These are phyloP conservation scores for Lagopus muta DNA, from an alignment of 2,113 vertebrate species.

Conservation along the genomic window DNA sequence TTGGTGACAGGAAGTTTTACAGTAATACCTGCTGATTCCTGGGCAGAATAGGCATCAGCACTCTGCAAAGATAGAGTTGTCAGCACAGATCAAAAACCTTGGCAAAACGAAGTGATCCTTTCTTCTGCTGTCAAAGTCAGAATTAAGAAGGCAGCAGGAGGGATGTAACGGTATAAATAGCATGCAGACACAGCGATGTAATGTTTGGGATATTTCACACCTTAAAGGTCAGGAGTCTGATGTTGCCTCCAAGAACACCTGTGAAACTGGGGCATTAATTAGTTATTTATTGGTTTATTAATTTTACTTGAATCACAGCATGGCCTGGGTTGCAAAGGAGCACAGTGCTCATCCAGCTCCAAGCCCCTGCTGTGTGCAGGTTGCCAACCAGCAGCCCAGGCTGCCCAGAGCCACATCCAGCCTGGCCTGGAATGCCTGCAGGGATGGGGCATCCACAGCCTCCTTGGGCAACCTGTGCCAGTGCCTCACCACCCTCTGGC, in stretches of 20 bases:
- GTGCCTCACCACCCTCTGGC: no score
- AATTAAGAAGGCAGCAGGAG: background rate
- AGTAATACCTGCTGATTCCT: conserved; percentile 35
- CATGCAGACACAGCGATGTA: background rate
- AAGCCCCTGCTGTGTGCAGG: no score
- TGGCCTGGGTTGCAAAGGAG: no score
- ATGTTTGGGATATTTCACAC: background rate
- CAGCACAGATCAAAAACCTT: conserved; percentile 28
- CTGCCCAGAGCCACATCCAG: no score
- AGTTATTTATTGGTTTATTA: no score
- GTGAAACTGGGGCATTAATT: background rate
- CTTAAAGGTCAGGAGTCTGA: background rate
- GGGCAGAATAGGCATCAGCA: background rate
- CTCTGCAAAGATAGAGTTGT: conserved; percentile 26
- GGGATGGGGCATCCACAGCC: no score
- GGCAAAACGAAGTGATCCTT: conserved; percentile 1
- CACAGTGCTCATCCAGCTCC: no score
- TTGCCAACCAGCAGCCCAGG: no score
- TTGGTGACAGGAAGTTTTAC: conserved; percentile 30
- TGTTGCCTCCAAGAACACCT: background rate
- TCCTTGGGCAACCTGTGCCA: no score
- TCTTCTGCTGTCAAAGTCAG: background rate
- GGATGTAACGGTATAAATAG: background rate
- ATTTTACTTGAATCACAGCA: background rate
- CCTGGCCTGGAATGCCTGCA: no score